Conservation (phyloP, 2,797 vertebrate genomes). For the Myripristis murdjan region DNA sequence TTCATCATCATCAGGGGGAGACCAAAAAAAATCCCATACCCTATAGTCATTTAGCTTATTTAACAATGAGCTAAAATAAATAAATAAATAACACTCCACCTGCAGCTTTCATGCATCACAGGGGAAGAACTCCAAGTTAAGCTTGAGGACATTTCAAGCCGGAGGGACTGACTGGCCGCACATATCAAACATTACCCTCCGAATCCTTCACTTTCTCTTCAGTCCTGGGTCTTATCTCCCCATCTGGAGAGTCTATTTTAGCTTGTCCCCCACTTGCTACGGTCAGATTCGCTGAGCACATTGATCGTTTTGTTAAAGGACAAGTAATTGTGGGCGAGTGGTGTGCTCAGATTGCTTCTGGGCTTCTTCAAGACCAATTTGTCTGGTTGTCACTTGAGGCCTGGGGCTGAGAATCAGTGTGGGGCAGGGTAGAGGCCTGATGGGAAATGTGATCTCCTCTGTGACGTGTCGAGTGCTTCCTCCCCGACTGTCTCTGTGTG, state of each 20-base stretch:
- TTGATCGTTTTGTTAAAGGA: conserved; percentile 70
- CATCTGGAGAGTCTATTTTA: conserved; percentile 50
- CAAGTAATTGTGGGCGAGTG: conserved; percentile 71
- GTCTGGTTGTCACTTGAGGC: conserved; percentile 67
- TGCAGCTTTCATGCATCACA: neutral
- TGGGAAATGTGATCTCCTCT: conserved; percentile 52
- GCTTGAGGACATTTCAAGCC: conserved; percentile 28
- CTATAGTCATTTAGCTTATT: neutral
- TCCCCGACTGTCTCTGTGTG: conserved; percentile 21
- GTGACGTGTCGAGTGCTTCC: conserved; percentile 40
- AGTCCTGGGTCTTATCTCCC: conserved; percentile 20
- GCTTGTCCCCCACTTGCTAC: conserved; percentile 34
- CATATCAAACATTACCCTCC: conserved; percentile 22
- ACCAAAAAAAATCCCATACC: neutral
- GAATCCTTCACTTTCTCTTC: conserved; percentile 34
- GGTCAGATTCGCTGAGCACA: conserved; percentile 57
- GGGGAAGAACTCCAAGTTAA: conserved; percentile 7
- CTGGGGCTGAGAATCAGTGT: conserved; percentile 28
- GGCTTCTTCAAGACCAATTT: conserved; percentile 75
- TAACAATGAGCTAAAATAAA: neutral
- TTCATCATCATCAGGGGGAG: neutral
- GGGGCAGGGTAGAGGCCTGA: conserved; percentile 31
- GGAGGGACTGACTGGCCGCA: conserved; percentile 7
- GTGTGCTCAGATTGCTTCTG: conserved; percentile 64
- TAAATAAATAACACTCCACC: neutral